Percentiles rank a stretch among this genome's conserved stretches.
These are phyloP conservation scores for Cephus spinipes DNA, from an alignment of 2,888 invertebrate genomes.

Conservation along the genomic window DNA sequence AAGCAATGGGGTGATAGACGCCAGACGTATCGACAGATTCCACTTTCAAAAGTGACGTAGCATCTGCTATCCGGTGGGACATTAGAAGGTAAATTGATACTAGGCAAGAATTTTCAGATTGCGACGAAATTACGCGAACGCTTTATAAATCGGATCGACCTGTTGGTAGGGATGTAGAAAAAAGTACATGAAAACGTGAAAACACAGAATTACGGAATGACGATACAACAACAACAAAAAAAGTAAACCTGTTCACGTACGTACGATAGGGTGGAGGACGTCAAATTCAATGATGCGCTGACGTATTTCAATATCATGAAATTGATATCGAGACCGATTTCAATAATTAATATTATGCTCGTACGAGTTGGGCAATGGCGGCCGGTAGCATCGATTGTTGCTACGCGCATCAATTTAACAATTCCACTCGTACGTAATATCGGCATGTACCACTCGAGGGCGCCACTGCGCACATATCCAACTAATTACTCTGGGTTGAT, in stretches of 20 bases:
- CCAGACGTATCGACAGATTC: slow-evolving; percentile 4
- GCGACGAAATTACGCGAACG: background rate
- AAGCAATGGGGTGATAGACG: background rate
- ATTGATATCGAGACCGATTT: background rate
- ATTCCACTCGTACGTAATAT: background rate
- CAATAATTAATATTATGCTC: background rate
- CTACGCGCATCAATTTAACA: background rate
- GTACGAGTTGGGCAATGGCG: background rate
- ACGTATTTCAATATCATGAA: background rate
- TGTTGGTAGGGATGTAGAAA: background rate
- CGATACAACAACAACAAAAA: background rate
- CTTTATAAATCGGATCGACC: background rate
- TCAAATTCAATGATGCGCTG: background rate
- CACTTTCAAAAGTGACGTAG: background rate
- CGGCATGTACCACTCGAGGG: background rate
- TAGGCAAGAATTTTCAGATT: background rate
- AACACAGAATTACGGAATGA: background rate
- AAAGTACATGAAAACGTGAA: background rate
- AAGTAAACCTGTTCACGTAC: background rate
- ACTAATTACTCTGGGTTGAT: background rate
- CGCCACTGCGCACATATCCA: background rate
- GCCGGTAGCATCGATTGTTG: background rate
- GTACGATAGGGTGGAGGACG: background rate
- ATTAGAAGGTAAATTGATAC: background rate
- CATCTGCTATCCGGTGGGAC: background rate